Evolutionary conservation across 2,797 vertebrate species (phyloP), one percentile per base, ranked within the genome.

Genomic region (Hapalemur alaotrensis): DNA sequence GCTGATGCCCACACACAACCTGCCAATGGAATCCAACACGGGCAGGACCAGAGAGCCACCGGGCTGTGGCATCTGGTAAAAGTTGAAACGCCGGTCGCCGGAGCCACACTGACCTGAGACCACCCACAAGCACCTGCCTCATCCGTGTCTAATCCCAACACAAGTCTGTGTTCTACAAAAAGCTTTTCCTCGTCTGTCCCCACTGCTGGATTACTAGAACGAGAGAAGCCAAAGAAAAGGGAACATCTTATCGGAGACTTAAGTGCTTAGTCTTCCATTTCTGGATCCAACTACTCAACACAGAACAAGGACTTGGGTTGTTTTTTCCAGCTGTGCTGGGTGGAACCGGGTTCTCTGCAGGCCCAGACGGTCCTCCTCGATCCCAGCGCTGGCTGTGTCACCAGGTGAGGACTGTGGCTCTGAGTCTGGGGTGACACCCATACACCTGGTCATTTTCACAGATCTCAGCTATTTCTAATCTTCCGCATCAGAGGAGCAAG

Each of bases 1-100:
- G 0, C 0, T 2, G 0, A 1, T 13, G 2, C 8, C 46, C 69
- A 1, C 0, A 0, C 76, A 30, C 59, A 3, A 6, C 2, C 4
- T 30, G 15, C 15, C 3, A 10, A 43, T 10, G 11, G 86, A 57
- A 5, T 4, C 76, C 48, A 2, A 9, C 85, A 25, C 28, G 5
- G 48, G n/a, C 12, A 67, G 61, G 61, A 35, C 78, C 54, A n/a
- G 76, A 1, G 41, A 69, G 22, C 0, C 0, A 11, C 0, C 2
- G 9, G 20, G 4, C 38, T 81, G 48, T 0, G 32, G 13, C 48
- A 15, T 11, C 9, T 0, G 25, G 0, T 4, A 86, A 43, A 46
- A 32, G 2, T 14, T 4, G 23, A 10, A 82, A 65, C 23, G 78
- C 43, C 3, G 9, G 72, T 25, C 38, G 54, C 80, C 35, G 65